phyloP scores from a whole-genome alignment of 2,888 invertebrate genomes.

The Athrips mouffetella region DNA sequence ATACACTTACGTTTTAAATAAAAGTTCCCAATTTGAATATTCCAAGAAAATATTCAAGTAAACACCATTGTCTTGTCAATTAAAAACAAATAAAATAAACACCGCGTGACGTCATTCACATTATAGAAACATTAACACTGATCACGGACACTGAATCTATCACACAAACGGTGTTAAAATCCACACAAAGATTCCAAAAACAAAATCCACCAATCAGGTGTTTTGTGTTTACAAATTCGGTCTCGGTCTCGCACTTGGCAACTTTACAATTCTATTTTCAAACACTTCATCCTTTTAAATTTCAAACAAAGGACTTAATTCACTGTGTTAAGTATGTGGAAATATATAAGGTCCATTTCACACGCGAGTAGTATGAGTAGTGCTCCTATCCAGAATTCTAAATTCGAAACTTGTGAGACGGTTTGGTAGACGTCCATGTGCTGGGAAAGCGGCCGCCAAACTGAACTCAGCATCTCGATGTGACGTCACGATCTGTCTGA shows the following conservation, averaged over 20 bases:
- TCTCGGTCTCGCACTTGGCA: slow-evolving; percentile 15
- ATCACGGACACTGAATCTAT: slow-evolving; percentile 7
- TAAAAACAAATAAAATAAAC: slow-evolving; percentile 2
- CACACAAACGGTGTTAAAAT: not conserved
- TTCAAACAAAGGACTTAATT: slow-evolving; percentile 16
- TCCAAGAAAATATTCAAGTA: slow-evolving; percentile 1
- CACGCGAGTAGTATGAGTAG: slow-evolving; percentile 64
- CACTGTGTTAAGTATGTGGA: slow-evolving; percentile 47
- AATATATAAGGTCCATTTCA: slow-evolving; percentile 71
- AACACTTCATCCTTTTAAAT: slow-evolving; percentile 20
- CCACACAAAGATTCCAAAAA: not conserved
- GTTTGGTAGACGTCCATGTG: slow-evolving; percentile 47
- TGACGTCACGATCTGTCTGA: slow-evolving; percentile 19
- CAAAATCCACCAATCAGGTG: slow-evolving; percentile 28
- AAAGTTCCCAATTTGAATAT: not conserved
- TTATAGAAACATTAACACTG: slow-evolving; percentile 10
- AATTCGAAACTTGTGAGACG: slow-evolving; percentile 53
- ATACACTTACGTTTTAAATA: not conserved
- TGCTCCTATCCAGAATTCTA: slow-evolving; percentile 68
- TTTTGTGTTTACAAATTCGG: slow-evolving; percentile 40
- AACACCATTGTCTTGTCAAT: slow-evolving; percentile 4
- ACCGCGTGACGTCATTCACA: slow-evolving; percentile 3
- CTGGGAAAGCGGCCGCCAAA: slow-evolving; percentile 52
- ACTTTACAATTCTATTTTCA: slow-evolving; percentile 34
- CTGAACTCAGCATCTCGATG: slow-evolving; percentile 52